These are phyloP conservation scores for Corythornis vintsioides DNA, from an alignment of 2,113 vertebrate species.

Conservation along the genomic window DNA sequence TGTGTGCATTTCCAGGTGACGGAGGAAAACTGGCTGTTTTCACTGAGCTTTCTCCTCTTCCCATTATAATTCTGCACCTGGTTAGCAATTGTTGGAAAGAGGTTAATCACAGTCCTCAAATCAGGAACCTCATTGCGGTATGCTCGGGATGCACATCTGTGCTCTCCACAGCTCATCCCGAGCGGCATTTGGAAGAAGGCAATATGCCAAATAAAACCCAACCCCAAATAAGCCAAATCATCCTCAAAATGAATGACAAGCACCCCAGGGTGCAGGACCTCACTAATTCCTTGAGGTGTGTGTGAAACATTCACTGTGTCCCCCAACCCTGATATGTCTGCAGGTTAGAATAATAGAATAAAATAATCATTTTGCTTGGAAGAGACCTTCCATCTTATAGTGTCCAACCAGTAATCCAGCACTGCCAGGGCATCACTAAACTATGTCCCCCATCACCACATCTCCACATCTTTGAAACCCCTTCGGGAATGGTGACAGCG, in stretches of 20 bases:
- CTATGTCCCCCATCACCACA: not conserved
- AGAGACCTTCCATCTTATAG: not conserved
- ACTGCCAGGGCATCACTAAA: not conserved
- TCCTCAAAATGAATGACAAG: fast-evolving
- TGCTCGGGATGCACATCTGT: constrained; percentile 56
- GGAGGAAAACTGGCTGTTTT: constrained; percentile 11
- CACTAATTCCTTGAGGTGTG: not conserved
- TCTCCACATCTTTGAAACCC: not conserved
- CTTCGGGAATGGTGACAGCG: not conserved
- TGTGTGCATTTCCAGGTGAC: constrained; percentile 44
- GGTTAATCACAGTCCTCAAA: constrained; percentile 70
- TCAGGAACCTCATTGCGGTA: constrained; percentile 45
- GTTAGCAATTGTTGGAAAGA: constrained; percentile 58
- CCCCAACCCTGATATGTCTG: fast-evolving
- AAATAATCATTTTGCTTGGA: not conserved
- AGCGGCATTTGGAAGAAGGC: not conserved
- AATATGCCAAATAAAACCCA: not conserved
- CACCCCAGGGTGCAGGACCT: not conserved
- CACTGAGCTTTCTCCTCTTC: constrained; percentile 19
- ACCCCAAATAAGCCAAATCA: not conserved
- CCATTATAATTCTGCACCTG: constrained; percentile 40
- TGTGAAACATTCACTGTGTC: not conserved
- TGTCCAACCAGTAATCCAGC: not conserved
- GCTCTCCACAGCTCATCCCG: constrained; percentile 26
- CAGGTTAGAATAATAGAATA: not conserved